Evolutionary conservation across 2,888 invertebrate genomes (phyloP).

Genomic region (Troides aeacus): DNA sequence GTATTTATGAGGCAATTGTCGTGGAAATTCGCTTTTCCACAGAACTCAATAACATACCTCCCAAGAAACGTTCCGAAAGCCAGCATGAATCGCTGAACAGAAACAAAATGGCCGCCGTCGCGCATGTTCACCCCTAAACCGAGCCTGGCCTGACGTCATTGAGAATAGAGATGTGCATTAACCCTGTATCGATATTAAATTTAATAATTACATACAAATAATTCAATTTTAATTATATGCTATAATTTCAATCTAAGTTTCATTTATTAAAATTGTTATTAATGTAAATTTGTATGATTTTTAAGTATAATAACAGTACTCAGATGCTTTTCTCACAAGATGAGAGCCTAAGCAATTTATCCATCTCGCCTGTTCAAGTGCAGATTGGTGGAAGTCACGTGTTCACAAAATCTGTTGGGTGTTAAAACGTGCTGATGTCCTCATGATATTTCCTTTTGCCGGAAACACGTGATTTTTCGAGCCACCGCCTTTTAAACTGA

Average conservation of each 20-base stretch:
- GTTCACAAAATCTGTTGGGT: too few relatives aligned
- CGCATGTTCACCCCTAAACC: constrained; percentile 24
- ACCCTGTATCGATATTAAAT: constrained; percentile 18
- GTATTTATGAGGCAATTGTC: background rate
- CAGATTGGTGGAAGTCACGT: too few relatives aligned
- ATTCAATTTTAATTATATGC: background rate
- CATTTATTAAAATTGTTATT: background rate
- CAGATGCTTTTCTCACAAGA: too few relatives aligned
- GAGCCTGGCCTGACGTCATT: constrained; percentile 22
- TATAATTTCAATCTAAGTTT: background rate
- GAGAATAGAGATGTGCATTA: constrained; percentile 5
- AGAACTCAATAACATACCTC: constrained; percentile 12
- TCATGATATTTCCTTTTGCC: too few relatives aligned
- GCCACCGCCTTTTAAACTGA: too few relatives aligned
- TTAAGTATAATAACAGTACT: too few relatives aligned
- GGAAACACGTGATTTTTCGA: too few relatives aligned
- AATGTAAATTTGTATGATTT: too few relatives aligned
- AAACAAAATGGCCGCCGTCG: constrained; percentile 29
- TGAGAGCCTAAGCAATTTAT: too few relatives aligned
- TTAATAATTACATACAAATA: background rate
- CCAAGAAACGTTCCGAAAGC: constrained; percentile 14
- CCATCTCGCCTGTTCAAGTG: too few relatives aligned
- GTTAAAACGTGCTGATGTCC: too few relatives aligned
- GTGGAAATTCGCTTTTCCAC: background rate
- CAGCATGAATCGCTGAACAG: constrained; percentile 6